Base-by-base conservation (phyloP, 2,797 vertebrate species). In the Mormyrops boulengeri region DNA sequence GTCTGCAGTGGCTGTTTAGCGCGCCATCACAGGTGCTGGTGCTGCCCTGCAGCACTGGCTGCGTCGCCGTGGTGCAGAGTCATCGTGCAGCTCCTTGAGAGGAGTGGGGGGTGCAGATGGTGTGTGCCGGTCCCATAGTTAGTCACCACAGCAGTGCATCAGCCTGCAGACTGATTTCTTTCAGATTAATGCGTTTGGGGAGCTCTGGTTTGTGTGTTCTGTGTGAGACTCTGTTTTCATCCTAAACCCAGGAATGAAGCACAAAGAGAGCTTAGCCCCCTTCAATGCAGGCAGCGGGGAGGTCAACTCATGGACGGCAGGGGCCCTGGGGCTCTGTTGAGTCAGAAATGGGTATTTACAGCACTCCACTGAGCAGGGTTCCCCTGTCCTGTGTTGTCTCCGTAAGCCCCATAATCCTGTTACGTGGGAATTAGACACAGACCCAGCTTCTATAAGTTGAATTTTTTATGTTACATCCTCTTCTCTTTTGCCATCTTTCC, bases 121-220 rank as follows among this genome's bases (percentile, higher is more conserved):
- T 44, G 73, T 44, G 14, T 44, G 7, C 73, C 7, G 6, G 38
- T 7, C 38, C 17, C 73, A 44, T 44, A 41, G 73, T 80, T 80
- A 80, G 38, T 80, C 38, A 80, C 73, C 73, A 73, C 26, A 73
- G 26, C n/a, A 53, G 50, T 53, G 85, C 26, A 55, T 30, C 85
- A 34, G 52, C 84, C 17, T 22, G 12, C 85, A 52, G 49, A 17
- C 30, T 38, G 44, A 7, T 12, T 44, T 80, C 19, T 80, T 86
- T 89, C 88, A 89, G 73, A 91, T 84, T 85, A 87, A 60, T 89
- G 17, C 38, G 14, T n/a, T 53, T 26, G 30, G 57, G 19, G 17
- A 88, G 17, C 30, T 44, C 87, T 14, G 55, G 87, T 30, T 66
- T 49, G 11, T 7, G 7, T 47, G 30, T 38, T 2, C 34, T 41